phyloP scores from a whole-genome alignment of 2,888 invertebrate species.

The Rhogogaster chlorosoma region DNA sequence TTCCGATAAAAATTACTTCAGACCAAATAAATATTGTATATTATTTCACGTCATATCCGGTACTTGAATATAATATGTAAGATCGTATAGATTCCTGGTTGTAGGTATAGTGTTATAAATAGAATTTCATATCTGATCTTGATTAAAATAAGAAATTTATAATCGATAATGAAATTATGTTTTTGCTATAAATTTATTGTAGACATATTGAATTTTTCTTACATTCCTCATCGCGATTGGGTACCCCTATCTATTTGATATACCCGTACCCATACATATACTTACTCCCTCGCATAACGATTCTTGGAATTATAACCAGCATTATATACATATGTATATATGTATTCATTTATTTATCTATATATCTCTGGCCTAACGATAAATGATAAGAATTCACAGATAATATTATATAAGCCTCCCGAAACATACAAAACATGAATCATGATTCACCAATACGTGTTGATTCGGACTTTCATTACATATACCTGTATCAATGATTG shows the following conservation, averaged over 20 bases:
- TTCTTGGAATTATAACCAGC: neutral
- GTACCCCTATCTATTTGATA: too few relatives aligned
- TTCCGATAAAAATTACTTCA: too few relatives aligned
- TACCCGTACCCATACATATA: neutral
- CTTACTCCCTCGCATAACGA: neutral
- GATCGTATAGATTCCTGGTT: neutral
- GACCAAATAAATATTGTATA: neutral
- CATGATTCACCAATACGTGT: neutral
- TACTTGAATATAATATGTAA: neutral
- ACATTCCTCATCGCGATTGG: too few relatives aligned
- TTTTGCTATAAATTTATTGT: neutral
- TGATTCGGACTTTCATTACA: neutral
- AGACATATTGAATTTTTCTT: too few relatives aligned
- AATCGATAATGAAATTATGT: neutral
- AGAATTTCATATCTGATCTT: neutral
- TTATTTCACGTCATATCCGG: neutral
- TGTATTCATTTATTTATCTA: neutral
- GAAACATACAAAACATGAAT: neutral
- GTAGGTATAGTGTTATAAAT: neutral
- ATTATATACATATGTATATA: neutral
- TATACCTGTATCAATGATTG: too few relatives aligned
- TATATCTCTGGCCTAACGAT: neutral
- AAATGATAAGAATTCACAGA: neutral
- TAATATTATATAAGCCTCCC: neutral
- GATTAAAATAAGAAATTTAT: neutral